Percentiles rank a stretch among this genome's conserved stretches.
Conservation (phyloP, 2,113 vertebrate species). For the Nycticryphes semicollaris region DNA sequence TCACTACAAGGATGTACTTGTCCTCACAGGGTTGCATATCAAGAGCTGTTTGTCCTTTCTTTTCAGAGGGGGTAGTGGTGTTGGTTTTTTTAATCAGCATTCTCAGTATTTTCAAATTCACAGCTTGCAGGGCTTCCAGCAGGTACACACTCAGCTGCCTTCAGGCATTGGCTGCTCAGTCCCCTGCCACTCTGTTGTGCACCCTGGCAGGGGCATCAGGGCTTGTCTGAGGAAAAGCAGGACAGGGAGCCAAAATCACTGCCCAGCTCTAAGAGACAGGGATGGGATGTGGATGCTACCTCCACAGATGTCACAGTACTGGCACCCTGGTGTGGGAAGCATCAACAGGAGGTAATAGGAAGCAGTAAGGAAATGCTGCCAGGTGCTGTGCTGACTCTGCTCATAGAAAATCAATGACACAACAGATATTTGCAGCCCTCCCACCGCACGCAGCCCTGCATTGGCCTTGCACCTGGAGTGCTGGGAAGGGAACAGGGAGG, state of each 20-base stretch:
- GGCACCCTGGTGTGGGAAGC: not conserved
- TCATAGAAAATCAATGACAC: not conserved
- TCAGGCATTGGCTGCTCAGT: not conserved
- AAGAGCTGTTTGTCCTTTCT: not conserved
- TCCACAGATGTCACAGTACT: not conserved
- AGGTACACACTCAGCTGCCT: not conserved
- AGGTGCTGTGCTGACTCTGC: not conserved
- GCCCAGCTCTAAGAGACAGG: not conserved
- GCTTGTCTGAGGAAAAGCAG: not conserved
- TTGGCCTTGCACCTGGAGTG: not conserved
- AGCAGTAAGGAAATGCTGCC: not conserved
- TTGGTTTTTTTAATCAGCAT: not conserved
- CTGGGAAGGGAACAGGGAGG: accelerated
- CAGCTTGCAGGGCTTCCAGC: not conserved
- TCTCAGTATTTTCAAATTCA: not conserved
- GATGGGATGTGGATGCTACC: not conserved
- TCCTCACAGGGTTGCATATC: not conserved
- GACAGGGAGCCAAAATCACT: not conserved
- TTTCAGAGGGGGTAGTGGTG: not conserved
- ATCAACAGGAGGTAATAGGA: not conserved
- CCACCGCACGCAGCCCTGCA: accelerated
- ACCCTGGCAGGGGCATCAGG: not conserved
- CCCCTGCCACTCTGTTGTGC: not conserved
- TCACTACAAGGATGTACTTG: not conserved
- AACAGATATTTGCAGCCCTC: not conserved